Base-by-base conservation (phyloP, 2,888 invertebrate species). In the Lasioglossum marginatum region DNA sequence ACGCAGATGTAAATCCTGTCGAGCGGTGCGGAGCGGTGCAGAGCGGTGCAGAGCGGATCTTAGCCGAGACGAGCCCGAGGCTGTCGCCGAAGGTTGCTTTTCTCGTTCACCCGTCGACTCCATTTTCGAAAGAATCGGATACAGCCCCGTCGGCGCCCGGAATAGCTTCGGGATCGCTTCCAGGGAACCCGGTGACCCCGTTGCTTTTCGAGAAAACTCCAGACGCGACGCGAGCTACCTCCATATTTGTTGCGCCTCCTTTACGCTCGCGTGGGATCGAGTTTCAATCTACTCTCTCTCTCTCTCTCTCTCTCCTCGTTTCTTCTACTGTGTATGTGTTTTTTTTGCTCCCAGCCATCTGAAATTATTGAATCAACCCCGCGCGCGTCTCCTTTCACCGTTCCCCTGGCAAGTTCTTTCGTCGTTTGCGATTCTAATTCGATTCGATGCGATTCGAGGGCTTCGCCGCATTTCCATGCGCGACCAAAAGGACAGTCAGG, bases 51-150 rank as follows among this genome's bases (percentile, higher is more conserved):
- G 63, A 31, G 63, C 27, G 68, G 52, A 52, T 52, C 19, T 23
- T 2, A 52, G 48, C 23, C 23, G n/a, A 70, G 43, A 19, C 19
- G 37, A 37, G 31, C 34, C 37, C 37, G 68, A 45, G 34, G 68
- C 37, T 37, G 68, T 76, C n/a, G 43, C 77, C 45, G 45, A 27
- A 27, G 37, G 37, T 77, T 66, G 40, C 71, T 14, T 60, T 71
- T 37, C 70, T 27, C 63, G 60, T 79, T 68, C 34, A 45, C 43
- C 73, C 60, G 60, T 75, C 80, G 68, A 70, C 68, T 80, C 74
- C n/a, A 40, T 75, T 75, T 70, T 43, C 68, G 27, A 40, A 57
- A 34, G 70, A 70, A 70, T 75, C 57, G 66, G 66, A 68, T 68
- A 43, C 74, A 43, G 14, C 2, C 40, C 34, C 48, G 31, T 66